Evolutionary conservation across 2,888 invertebrate genomes (phyloP).

Genomic region (Xanthorhoe designata): DNA sequence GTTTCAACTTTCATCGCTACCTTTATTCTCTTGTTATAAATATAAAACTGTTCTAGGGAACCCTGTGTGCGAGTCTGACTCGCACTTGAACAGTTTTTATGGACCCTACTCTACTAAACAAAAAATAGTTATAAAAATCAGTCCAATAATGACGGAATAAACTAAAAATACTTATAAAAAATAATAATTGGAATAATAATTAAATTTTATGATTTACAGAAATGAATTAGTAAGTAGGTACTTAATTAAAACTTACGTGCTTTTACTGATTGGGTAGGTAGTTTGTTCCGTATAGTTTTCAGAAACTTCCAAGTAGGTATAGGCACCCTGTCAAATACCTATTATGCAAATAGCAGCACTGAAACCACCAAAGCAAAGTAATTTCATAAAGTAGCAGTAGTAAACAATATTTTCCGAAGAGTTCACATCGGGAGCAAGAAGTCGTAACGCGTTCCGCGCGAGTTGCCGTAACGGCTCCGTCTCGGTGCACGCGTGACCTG

Average conservation of each 20-base stretch:
- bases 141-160: too few species aligned
- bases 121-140: too few species aligned
- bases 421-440: constrained; percentile 50
- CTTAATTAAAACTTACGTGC: constrained; percentile 22
- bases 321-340: background rate
- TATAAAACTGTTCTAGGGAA: too few species aligned
- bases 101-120: too few species aligned
- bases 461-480: constrained; percentile 41
- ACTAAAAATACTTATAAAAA: too few species aligned
- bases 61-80: too few species aligned
- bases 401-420: constrained; percentile 39
- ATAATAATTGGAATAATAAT: too few species aligned
- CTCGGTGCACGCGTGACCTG: constrained; percentile 14
- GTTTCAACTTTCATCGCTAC: too few species aligned
- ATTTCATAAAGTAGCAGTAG: constrained; percentile 18
- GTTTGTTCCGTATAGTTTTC: background rate
- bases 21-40: too few species aligned
- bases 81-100: too few species aligned
- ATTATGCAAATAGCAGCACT: constrained; percentile 11
- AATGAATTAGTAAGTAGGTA: too few species aligned
- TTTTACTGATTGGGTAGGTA: background rate
- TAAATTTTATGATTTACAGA: too few species aligned
- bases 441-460: constrained; percentile 52
- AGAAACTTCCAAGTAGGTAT: constrained; percentile 11
- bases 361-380: constrained; percentile 11